Percentiles rank a stretch among this genome's conserved stretches.
Evolutionary conservation across 2,888 invertebrate genomes (phyloP).

Genomic region (Acanthosoma haemorrhoidale): DNA sequence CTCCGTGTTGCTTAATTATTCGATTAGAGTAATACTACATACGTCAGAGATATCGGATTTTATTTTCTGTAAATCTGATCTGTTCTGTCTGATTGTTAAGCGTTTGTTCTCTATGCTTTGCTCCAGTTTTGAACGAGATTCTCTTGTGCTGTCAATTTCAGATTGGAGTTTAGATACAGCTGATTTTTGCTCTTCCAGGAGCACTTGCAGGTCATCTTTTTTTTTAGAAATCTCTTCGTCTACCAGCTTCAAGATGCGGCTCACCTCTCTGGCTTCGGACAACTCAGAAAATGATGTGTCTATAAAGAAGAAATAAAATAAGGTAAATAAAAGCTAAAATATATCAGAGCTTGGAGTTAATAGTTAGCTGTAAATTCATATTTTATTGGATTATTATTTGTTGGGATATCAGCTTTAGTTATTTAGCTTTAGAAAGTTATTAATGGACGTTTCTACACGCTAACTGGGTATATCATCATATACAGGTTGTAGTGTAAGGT

Average conservation of each 20-base stretch:
- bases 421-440: no score
- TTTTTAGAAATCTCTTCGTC: slow-evolving; percentile 25
- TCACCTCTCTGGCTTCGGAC: slow-evolving; percentile 29
- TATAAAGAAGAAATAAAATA: not conserved
- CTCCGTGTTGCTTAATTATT: not conserved
- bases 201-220: slow-evolving; percentile 46
- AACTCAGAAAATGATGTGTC: slow-evolving; percentile 33
- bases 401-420: no score
- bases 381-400: no score
- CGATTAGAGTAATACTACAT: slow-evolving; percentile 44
- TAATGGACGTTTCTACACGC: no score
- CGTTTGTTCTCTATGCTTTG: slow-evolving; percentile 61
- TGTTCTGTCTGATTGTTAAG: slow-evolving; percentile 53
- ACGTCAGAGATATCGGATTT: slow-evolving; percentile 58
- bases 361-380: no score
- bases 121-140: slow-evolving; percentile 57
- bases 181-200: slow-evolving; percentile 45
- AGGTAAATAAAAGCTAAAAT: not conserved
- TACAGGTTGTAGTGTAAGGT: no score
- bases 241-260: slow-evolving; percentile 22
- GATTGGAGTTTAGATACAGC: slow-evolving; percentile 54
- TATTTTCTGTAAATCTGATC: slow-evolving; percentile 54
- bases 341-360: no score
- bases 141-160: slow-evolving; percentile 53
- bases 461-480: no score